Evolutionary conservation across 2,113 vertebrate genomes (phyloP).

Genomic region (Aythya baeri): DNA sequence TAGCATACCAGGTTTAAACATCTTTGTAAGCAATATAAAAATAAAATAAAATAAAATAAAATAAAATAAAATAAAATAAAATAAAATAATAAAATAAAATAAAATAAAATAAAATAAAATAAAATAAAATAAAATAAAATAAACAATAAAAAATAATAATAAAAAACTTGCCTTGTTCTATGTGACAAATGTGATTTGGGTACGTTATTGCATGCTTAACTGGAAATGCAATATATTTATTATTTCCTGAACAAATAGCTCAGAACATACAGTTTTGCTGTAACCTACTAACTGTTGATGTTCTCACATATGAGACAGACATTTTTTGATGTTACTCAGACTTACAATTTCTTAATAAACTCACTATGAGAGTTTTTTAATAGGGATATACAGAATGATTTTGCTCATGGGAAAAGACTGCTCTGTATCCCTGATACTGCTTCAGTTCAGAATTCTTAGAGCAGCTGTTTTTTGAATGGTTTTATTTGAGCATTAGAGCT

Average conservation of each 20-base stretch:
- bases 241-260: background rate
- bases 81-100: too few relatives aligned
- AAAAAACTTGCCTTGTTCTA: background rate
- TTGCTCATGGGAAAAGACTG: background rate
- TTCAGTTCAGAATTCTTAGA: background rate
- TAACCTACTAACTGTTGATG: background rate
- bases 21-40: background rate
- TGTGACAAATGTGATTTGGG: background rate
- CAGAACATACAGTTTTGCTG: background rate
- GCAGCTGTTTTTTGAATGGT: background rate
- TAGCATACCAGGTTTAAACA: background rate
- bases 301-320: background rate
- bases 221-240: background rate
- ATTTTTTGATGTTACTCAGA: background rate
- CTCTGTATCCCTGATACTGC: background rate
- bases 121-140: too few relatives aligned
- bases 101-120: too few relatives aligned
- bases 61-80: too few relatives aligned
- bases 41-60: too few relatives aligned
- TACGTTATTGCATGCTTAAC: background rate
- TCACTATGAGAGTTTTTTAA: background rate
- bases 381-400: background rate
- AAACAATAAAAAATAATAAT: too few relatives aligned
- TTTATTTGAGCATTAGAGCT: background rate
- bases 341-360: background rate